Conservation (phyloP, 2,113 vertebrate species). For the Entomyzon cyanotis region DNA sequence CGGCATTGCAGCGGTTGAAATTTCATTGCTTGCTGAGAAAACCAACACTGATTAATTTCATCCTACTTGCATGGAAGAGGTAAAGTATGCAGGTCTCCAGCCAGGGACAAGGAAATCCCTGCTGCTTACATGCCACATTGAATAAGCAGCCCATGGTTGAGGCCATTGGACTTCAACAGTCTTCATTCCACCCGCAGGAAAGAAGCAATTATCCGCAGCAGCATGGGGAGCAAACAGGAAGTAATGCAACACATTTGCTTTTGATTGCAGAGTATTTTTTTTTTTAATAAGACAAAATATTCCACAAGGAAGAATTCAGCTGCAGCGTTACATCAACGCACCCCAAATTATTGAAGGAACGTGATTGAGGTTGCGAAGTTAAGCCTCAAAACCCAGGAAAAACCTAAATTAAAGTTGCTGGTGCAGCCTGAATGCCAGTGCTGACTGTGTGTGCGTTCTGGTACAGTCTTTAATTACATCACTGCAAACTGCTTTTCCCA, state of each 20-base stretch:
- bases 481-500: constrained; percentile 38
- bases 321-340: neutral
- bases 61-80: constrained; percentile 64
- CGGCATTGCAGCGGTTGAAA: neutral
- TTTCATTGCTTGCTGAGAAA: constrained; percentile 58
- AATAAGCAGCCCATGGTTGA: constrained; percentile 58
- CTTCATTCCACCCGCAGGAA: constrained; percentile 43
- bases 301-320: constrained; percentile 24
- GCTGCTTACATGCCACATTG: constrained; percentile 62
- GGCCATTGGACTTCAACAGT: constrained; percentile 33
- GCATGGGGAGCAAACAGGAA: constrained; percentile 49
- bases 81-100: constrained; percentile 61
- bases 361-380: neutral
- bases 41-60: constrained; percentile 66
- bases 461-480: constrained; percentile 41
- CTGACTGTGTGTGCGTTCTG: neutral
- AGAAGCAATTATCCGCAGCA: constrained; percentile 18
- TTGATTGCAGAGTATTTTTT: neutral
- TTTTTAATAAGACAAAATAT: neutral
- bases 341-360: neutral
- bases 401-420: neutral
- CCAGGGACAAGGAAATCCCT: constrained; percentile 68
- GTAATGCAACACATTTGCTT: constrained; percentile 3
- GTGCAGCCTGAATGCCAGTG: neutral
- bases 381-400: neutral